Base-by-base conservation (phyloP, 35 echinoderm and acorn worm genomes). In the Heliocidaris erythrogramma region DNA sequence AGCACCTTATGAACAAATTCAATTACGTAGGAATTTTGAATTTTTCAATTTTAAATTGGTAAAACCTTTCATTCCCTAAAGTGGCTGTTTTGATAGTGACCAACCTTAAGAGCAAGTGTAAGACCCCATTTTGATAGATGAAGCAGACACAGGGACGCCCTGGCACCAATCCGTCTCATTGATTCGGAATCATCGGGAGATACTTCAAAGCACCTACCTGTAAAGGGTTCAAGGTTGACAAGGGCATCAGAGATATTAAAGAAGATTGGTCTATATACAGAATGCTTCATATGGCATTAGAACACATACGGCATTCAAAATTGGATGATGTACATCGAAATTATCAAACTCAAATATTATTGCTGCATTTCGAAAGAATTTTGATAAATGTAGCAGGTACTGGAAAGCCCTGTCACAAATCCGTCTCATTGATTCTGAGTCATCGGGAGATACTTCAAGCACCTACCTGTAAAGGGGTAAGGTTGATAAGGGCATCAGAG, bases 111-210 rank as follows among this genome's bases (percentile, higher is more conserved):
- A 30, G 98, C 98, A 14, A 97, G 61, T 30, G 98, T 99, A 32
- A 99, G 49, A 32, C 98, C 98, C 98, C 98, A 99, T 69, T 94
- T 96, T 16, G 98, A 99, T n/a, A 99, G 91, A 96, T 99, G 97
- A 14, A 99, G 90, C 31, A 97, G 92, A 65, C 98, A 99, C 13
- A 88, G 95, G 13, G 96, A 97, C 2, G 97, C 97, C 88, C 90
- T 97, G 0, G 96, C 96, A 18, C 98, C 98, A 12, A 99, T 97
- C 14, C 98, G 91, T 59, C 98, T 93, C 86, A 96, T 94, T 13
- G 97, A 90, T 59, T 97, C 96, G 31, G 96, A 99, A 35, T 99
- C 96, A 93, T 94, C 95, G 24, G 98, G 96, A 24, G 49, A 84
- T 30, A 99, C 98, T 90, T 97, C 96, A 89, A 99, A 99, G 35